A percentile compares a stretch with the other conserved stretches of the same genome.
phyloP scores from a whole-genome alignment of 2,797 vertebrate genomes.

The Spizella passerina region DNA sequence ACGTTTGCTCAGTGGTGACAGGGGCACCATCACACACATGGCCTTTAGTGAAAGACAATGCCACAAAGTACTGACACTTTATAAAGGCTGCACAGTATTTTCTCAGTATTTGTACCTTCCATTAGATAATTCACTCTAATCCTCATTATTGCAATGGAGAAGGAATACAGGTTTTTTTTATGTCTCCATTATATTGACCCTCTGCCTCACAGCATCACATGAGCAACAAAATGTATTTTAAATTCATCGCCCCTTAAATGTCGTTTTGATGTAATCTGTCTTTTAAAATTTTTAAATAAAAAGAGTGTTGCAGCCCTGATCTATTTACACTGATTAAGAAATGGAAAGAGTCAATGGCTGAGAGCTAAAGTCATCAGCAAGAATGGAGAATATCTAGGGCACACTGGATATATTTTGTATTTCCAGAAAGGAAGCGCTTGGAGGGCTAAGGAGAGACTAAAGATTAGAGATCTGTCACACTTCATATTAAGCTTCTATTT shows the following conservation, averaged over 20 bases:
- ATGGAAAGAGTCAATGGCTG: conserved; percentile 35
- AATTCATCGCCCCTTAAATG: neutral
- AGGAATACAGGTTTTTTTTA: neutral
- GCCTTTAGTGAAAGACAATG: neutral
- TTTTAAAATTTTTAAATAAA: neutral
- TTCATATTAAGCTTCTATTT: conserved; percentile 64
- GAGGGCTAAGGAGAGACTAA: conserved; percentile 39
- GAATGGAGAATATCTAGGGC: conserved; percentile 71
- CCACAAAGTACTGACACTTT: neutral
- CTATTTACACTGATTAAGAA: conserved; percentile 58
- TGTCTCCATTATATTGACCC: neutral
- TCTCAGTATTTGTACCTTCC: neutral
- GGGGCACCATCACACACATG: neutral
- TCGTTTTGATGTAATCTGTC: neutral
- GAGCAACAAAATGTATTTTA: neutral
- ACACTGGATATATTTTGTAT: conserved; percentile 31
- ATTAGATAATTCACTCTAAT: neutral
- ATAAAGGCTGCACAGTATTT: neutral
- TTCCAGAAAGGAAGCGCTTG: conserved; percentile 20
- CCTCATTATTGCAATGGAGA: neutral
- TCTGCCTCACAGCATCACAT: neutral
- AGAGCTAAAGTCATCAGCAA: conserved; percentile 40
- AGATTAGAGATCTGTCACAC: conserved; percentile 58
- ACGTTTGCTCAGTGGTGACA: neutral
- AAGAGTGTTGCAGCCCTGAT: neutral